Evolutionary conservation across 2,888 invertebrate species (phyloP), one percentile per base, ranked within the genome.

Genomic region (Bombylius major): DNA sequence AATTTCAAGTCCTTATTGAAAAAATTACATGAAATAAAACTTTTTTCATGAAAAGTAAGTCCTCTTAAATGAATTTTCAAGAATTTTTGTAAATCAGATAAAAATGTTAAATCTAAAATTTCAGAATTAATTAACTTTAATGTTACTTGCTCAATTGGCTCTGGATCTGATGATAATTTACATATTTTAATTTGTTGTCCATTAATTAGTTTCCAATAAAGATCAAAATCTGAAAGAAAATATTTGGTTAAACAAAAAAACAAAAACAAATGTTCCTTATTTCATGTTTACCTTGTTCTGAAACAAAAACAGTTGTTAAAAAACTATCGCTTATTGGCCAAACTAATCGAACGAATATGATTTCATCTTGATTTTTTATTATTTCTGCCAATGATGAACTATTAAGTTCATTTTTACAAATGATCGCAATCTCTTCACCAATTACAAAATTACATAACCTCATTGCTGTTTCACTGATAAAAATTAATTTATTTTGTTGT

Each of bases 271-370:
- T n/a, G n/a, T n/a, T n/a, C n/a, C n/a, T n/a, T n/a, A n/a, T n/a
- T 47, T 47, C 6, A 32, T 34, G 39, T 47, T 62, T 65, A 82
- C 83, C 79, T 62, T 73, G 72, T 65, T 75, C 76, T 4, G 79
- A 75, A 31, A 82, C 69, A 57, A 78, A 75, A 14, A 81, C 75
- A 8, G 80, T 78, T 1, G 79, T 69, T 0, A 70, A 58, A 57
- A 69, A 70, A 65, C 79, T 80, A 54, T 81, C 82, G 12, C 69
- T 68, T 7, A 77, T 76, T 1, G 82, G 82, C 82, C 83, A 84
- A n/a, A 79, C 77, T 45, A 68, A 72, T 65, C 79, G 78, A 1
- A 80, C 76, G 54, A 79, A 63, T 11, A 42, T 42, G 8, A 11
- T 11, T 42, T 42, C 12, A 5, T 42, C 39, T 11, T 23, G 2